Conservation (phyloP, 30 jellyfish, hydroid and myxozoan genomes). For the Chironex yamaguchii region DNA sequence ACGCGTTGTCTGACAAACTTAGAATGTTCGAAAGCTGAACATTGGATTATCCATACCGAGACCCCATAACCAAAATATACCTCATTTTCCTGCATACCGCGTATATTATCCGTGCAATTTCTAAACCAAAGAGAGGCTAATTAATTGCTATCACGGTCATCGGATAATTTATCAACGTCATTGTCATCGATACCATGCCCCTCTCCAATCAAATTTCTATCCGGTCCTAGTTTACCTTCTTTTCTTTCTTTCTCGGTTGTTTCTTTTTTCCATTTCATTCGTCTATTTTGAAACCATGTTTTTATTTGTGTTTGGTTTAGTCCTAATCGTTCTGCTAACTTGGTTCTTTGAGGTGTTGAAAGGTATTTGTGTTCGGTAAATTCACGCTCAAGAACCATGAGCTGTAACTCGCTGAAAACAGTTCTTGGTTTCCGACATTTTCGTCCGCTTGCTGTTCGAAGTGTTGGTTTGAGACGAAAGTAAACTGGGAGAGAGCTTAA, state of each 20-base stretch:
- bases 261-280: slow-evolving; percentile 99
- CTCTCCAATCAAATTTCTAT: slow-evolving; percentile 21
- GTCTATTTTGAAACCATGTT: slow-evolving; percentile 96
- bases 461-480: slow-evolving; percentile 85
- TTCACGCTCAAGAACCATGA: slow-evolving; percentile 95
- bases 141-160: background rate
- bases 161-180: background rate
- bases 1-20: too few relatives aligned
- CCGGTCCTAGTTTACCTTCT: slow-evolving; percentile 48
- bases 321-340: slow-evolving; percentile 96
- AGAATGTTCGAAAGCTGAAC: too few relatives aligned
- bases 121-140: too few relatives aligned
- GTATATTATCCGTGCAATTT: too few relatives aligned
- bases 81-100: too few relatives aligned
- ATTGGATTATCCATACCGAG: too few relatives aligned
- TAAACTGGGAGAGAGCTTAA: slow-evolving; percentile 87
- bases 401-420: slow-evolving; percentile 94
- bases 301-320: slow-evolving; percentile 97
- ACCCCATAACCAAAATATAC: too few relatives aligned
- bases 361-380: slow-evolving; percentile 91
- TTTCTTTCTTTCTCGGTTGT: slow-evolving; percentile 81
- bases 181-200: background rate
- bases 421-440: slow-evolving; percentile 99
- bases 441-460: slow-evolving; percentile 91
- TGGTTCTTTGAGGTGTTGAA: slow-evolving; percentile 98